Evolutionary conservation across 1,140 invertebrate species (phyloP).

Genomic region (Coboldia fuscipes): DNA sequence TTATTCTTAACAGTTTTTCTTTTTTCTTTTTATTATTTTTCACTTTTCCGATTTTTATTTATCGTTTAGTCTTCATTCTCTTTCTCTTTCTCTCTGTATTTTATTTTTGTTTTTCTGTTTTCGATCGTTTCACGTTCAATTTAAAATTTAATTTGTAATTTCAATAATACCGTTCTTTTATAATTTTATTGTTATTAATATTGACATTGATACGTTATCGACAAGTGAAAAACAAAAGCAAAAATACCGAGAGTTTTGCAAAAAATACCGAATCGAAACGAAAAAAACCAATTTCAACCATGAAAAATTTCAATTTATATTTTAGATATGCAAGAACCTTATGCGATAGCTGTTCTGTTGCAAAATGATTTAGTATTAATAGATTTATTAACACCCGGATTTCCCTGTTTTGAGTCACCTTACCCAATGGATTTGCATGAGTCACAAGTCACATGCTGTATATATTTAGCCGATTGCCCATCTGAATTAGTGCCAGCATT

Average conservation of each 20-base stretch:
- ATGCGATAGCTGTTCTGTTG: constrained; percentile 89
- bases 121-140: too few relatives aligned
- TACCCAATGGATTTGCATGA: constrained; percentile 99
- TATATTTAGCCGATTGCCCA: constrained; percentile 92
- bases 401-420: constrained; percentile 97
- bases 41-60: not conserved
- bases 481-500: constrained; percentile 84
- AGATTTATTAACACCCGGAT: constrained; percentile 82
- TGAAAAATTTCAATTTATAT: constrained; percentile 7
- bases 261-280: too few relatives aligned
- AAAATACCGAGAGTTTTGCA: too few relatives aligned
- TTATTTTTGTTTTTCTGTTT: too few relatives aligned
- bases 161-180: too few relatives aligned
- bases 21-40: not conserved
- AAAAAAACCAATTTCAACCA: too few relatives aligned
- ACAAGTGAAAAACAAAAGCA: too few relatives aligned
- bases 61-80: too few relatives aligned
- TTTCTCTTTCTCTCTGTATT: too few relatives aligned
- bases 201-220: too few relatives aligned
- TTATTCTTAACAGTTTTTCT: not conserved
- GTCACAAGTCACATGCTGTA: constrained; percentile 87
- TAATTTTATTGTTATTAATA: too few relatives aligned
- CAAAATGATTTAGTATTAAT: constrained; percentile 97
- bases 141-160: too few relatives aligned
- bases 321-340: constrained; percentile 89